Evolutionary conservation across 2,888 invertebrate species (phyloP).

Genomic region (Dioctria linearis): DNA sequence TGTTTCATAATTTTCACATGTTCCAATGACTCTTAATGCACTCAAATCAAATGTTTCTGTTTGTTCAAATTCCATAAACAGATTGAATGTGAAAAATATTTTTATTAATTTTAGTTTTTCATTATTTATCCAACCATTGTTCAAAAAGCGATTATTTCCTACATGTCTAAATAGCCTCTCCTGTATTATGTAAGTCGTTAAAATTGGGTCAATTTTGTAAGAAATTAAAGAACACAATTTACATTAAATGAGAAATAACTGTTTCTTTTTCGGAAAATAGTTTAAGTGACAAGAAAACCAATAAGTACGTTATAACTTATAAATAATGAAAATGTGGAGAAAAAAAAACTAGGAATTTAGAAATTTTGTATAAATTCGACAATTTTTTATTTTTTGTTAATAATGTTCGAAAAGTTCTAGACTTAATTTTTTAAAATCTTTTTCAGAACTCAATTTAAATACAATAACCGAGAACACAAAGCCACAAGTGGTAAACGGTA

Average conservation of each 20-base stretch:
- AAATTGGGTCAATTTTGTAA: conserved; percentile 47
- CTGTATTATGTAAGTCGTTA: conserved; percentile 15
- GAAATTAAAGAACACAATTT: conserved; percentile 45
- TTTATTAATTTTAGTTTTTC: too few species aligned
- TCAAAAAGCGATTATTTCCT: conserved; percentile 17
- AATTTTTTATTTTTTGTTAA: neutral
- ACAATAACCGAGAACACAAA: conserved; percentile 10
- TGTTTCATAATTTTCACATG: too few species aligned
- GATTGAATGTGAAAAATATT: too few species aligned
- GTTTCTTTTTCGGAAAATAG: conserved; percentile 47
- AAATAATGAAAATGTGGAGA: neutral
- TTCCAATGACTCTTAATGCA: too few species aligned
- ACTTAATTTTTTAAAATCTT: conserved; percentile 34
- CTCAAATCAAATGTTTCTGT: too few species aligned
- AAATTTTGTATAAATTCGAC: conserved; percentile 40
- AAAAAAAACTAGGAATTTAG: conserved; percentile 30
- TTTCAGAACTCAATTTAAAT: neutral
- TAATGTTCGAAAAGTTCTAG: conserved; percentile 5
- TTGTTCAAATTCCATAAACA: too few species aligned
- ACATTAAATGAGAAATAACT: conserved; percentile 47
- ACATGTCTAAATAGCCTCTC: neutral
- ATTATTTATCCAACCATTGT: too few species aligned
- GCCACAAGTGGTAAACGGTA: neutral
- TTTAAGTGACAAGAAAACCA: conserved; percentile 31
- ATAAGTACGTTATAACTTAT: conserved; percentile 22